Evolutionary conservation across 2,113 vertebrate species (phyloP).

Genomic region (Fukomys damarensis): DNA sequence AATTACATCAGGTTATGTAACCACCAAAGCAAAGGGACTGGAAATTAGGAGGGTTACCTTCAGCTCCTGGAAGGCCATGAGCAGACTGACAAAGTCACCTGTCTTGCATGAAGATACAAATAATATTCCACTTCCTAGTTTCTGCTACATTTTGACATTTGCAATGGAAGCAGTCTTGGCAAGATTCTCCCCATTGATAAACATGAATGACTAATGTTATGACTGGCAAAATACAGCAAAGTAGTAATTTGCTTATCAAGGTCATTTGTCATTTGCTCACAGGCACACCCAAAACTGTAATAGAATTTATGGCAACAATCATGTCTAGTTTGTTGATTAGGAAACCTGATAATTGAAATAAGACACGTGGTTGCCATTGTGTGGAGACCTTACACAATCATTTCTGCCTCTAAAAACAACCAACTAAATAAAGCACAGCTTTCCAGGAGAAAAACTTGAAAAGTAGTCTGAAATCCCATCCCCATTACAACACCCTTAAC

Average conservation of each 20-base stretch:
- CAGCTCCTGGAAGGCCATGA: neutral
- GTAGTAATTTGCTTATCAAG: neutral
- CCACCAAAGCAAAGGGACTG: neutral
- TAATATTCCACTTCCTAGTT: neutral
- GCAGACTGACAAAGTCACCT: neutral
- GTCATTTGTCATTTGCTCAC: slow-evolving; percentile 14
- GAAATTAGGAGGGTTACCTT: neutral
- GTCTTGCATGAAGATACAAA: neutral
- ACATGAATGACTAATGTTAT: neutral
- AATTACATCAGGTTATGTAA: slow-evolving; percentile 5
- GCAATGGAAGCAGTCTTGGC: neutral
- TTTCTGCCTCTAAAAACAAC: slow-evolving; percentile 47
- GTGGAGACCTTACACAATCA: neutral
- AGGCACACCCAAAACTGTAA: neutral
- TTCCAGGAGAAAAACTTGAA: slow-evolving; percentile 13
- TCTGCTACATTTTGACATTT: neutral
- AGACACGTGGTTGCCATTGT: neutral
- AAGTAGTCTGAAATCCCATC: neutral
- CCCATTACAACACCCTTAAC: neutral
- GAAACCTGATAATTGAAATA: slow-evolving; percentile 8
- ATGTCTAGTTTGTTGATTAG: neutral
- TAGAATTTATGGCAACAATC: neutral
- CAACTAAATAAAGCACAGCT: neutral
- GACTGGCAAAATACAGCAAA: slow-evolving; percentile 13
- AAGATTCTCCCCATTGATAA: neutral